Evolutionary conservation across 2,797 vertebrate species (phyloP).

Genomic region (Mus minutoides): DNA sequence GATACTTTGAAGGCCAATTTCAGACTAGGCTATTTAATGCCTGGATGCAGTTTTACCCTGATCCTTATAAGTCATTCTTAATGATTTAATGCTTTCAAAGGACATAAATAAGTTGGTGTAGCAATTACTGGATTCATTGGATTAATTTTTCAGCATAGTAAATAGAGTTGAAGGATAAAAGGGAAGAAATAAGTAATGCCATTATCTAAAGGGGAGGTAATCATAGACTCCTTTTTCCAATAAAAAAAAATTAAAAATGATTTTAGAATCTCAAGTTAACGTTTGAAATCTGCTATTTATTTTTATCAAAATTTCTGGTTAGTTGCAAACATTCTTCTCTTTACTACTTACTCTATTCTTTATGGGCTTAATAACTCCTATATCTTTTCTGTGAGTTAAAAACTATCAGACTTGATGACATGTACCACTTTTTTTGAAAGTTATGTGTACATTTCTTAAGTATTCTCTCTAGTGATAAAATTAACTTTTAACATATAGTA

Average conservation of each 20-base stretch:
- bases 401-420: neutral
- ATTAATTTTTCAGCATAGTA: constrained; percentile 15
- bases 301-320: neutral
- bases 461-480: neutral
- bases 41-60: neutral
- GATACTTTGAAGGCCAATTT: neutral
- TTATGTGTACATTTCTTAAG: neutral
- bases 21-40: neutral
- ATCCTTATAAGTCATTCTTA: neutral
- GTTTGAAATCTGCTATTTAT: neutral
- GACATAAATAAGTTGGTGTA: neutral
- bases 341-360: constrained; percentile 60
- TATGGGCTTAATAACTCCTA: neutral
- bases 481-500: neutral
- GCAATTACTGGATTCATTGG: neutral
- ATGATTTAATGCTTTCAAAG: neutral
- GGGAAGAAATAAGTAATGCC: neutral
- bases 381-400: constrained; percentile 2
- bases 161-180: neutral
- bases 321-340: neutral
- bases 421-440: constrained; percentile 4
- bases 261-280: neutral
- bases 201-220: neutral
- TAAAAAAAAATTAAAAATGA: neutral
- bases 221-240: neutral